These are phyloP conservation scores for Akabosia matsudoensis DNA, from an alignment of 1,140 invertebrate genomes.

Conservation along the genomic window DNA sequence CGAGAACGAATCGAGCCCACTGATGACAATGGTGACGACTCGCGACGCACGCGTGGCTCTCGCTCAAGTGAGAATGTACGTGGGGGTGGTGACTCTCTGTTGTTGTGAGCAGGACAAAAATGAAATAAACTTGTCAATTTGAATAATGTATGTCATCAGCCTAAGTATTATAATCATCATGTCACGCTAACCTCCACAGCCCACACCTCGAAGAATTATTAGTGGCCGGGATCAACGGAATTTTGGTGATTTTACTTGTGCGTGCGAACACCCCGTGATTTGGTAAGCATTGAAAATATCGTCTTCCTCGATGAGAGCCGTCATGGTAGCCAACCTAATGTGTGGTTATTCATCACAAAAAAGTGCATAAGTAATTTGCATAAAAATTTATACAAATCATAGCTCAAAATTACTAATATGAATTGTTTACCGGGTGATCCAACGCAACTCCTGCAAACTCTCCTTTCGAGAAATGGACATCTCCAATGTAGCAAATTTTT, in stretches of 20 bases:
- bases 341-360: slow-evolving; percentile 28
- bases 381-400: background rate
- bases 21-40: background rate
- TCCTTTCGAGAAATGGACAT: slow-evolving; percentile 91
- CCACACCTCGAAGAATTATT: background rate
- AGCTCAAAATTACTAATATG: background rate
- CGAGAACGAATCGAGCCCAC: background rate
- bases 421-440: slow-evolving; percentile 82
- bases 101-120: background rate
- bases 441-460: slow-evolving; percentile 96
- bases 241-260: slow-evolving; percentile 76
- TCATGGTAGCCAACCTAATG: slow-evolving; percentile 59
- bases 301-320: slow-evolving; percentile 52
- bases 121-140: too few relatives aligned
- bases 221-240: slow-evolving; percentile 55
- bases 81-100: slow-evolving; percentile 10
- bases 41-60: too few relatives aligned
- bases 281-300: slow-evolving; percentile 80
- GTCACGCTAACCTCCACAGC: too few relatives aligned
- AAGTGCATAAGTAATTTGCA: background rate
- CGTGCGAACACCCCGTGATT: slow-evolving; percentile 91
- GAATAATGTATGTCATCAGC: too few relatives aligned
- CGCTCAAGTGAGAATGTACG: slow-evolving; percentile 44
- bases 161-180: too few relatives aligned
- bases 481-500: slow-evolving; percentile 94